Conservation (phyloP, 2,113 vertebrate species). For the Trachemys scripta region DNA sequence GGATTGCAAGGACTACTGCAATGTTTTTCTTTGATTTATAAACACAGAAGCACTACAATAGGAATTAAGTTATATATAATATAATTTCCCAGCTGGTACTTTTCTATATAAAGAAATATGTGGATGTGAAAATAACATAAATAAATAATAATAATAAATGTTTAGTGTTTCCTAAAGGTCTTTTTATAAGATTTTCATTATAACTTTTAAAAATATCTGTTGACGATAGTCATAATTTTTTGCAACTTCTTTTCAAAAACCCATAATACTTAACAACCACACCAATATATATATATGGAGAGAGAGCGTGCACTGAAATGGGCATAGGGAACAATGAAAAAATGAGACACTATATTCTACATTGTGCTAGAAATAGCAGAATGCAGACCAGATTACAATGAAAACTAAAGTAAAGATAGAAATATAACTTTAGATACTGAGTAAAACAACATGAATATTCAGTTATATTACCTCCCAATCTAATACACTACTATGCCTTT, state of each 20-base stretch:
- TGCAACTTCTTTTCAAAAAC: slow-evolving; percentile 6
- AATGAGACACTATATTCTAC: background rate
- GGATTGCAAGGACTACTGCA: background rate
- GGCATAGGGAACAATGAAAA: background rate
- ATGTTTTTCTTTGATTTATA: slow-evolving; percentile 15
- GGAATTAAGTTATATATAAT: background rate
- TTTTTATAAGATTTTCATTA: background rate
- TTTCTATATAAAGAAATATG: background rate
- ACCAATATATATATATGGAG: background rate
- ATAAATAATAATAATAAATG: background rate
- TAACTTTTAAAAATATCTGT: background rate
- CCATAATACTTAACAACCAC: background rate
- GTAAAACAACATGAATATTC: background rate
- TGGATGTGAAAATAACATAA: background rate
- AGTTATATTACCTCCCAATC: background rate
- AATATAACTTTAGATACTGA: background rate
- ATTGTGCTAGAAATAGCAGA: background rate
- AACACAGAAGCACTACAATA: background rate
- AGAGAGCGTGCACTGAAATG: background rate
- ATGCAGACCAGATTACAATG: background rate
- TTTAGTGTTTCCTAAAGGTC: background rate
- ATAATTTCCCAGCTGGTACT: background rate
- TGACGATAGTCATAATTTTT: background rate
- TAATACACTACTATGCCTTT: background rate
- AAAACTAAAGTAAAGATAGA: background rate